Base-by-base conservation (phyloP, 2,888 invertebrate genomes). In the Fragum whitleyi region DNA sequence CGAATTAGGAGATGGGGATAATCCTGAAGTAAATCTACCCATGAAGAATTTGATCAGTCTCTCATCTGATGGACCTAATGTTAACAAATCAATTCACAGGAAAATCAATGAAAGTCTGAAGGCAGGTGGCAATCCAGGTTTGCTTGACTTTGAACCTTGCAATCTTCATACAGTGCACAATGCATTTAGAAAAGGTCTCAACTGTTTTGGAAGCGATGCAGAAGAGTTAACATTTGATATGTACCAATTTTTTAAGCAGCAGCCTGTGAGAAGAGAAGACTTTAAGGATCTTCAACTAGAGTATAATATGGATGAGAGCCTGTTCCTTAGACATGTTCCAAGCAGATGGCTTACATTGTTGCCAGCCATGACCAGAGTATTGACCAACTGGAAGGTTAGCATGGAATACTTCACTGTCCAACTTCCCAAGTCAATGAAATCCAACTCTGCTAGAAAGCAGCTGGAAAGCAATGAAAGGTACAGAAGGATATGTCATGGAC, bases 131-230 rank as follows among this genome's bases (percentile, higher is more conserved):
- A 23, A 53, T 23, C 51, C 59, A 21, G 62, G 79, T 42, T 39
- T 72, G 23, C 21, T 73, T 51, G 80, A 80, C 47, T 70, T 76
- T 69, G 68, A 73, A 53, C 70, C 71, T 39, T 77, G 77, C 57
- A 71, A 71, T 68, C 53, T 74, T 14, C 80, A 70, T 69, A 70
- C 70, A 62, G n/a, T n/a, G n/a, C n/a, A n/a, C n/a, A n/a, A n/a
- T n/a, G n/a, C n/a, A n/a, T n/a, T n/a, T n/a, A n/a, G n/a, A n/a
- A n/a, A n/a, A n/a, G n/a, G n/a, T n/a, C n/a, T n/a, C n/a, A n/a
- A n/a, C n/a, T n/a, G n/a, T n/a, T n/a, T n/a, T n/a, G n/a, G n/a
- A n/a, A n/a, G n/a, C n/a, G n/a, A n/a, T n/a, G n/a, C n/a, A n/a
- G 74, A 80, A 73, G 61, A 51, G 16, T 32, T 77, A 23, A 69